Base-by-base conservation (phyloP, 30 jellyfish, hydroid and myxozoan genomes). In the Turritopsis dohrnii region DNA sequence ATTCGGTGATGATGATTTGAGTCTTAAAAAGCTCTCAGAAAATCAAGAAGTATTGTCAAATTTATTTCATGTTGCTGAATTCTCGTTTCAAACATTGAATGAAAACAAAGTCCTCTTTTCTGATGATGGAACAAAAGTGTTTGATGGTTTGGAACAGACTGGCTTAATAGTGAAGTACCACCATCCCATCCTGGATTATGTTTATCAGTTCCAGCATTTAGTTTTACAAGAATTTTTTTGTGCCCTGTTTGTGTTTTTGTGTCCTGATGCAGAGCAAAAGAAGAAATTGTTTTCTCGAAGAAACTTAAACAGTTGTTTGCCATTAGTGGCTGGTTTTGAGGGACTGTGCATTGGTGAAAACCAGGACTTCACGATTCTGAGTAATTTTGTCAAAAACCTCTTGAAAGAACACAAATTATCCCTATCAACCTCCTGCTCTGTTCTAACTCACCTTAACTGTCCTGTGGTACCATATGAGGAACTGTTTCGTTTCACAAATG, bases 291-390 rank as follows among this genome's bases (percentile, higher is more conserved):
- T n/a, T 69, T 0, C 8, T 69, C 31, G 13, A 41, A 3, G 60
- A 5, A 41, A 23, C 77, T 27, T 69, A 9, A 69, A 9, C 9
- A n/a, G 77, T 69, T 69, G 77, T 69, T 69, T 69, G 19, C 77
- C 77, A 69, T 1, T 69, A n/a, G 1, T 69, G 30, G 77, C 77
- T 69, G 77, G 77, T 69, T 69, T 69, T n/a, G 77, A 69, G 19
- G 77, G 77, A 69, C 9, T 69, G 30, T 69, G 30, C 77, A 16
- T 69, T 41, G 60, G 5, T 41, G 60, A 41, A 41, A 41, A 41
- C 60, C 60, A 41, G 60, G 60, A 13, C 9, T 3, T 41, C 5
- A 3, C 60, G 13, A 41, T 41, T 41, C 60, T 41, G 5, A 41
- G 60, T 41, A 41, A 41, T 41, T 41, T 41, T 41, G 60, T 41